A percentile compares a stretch with the other conserved stretches of the same genome.
Conservation (phyloP, 2,888 invertebrate species). For the Lasioglossum malachurum region DNA sequence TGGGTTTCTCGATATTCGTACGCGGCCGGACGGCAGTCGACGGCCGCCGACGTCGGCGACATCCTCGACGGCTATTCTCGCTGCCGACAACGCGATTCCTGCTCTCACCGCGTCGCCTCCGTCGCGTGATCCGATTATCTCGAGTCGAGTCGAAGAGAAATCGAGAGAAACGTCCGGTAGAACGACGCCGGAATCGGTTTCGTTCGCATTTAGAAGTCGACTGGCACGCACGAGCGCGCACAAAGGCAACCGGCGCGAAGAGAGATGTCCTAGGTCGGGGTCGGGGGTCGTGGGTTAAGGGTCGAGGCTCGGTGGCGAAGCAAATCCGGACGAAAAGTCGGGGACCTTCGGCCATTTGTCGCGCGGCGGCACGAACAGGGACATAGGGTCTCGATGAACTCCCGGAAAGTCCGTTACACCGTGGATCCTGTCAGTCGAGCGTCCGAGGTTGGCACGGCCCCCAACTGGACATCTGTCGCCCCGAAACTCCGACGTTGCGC, state of each 20-base stretch:
- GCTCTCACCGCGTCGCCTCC: background rate
- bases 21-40: background rate
- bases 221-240: background rate
- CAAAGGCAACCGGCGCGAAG: background rate
- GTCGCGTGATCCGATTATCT: background rate
- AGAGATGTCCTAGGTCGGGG: background rate
- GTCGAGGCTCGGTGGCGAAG: background rate
- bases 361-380: background rate
- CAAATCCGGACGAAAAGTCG: background rate
- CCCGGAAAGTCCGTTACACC: conserved; percentile 19
- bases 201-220: background rate
- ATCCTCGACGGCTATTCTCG: no score
- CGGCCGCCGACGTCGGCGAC: background rate
- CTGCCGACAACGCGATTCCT: background rate
- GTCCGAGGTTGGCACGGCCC: conserved; percentile 35
- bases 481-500: conserved; percentile 41
- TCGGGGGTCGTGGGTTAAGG: background rate
- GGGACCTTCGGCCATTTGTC: background rate
- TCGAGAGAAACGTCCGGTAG: no score
- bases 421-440: conserved; percentile 6
- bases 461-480: conserved; percentile 55
- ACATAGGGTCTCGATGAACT: conserved; percentile 33
- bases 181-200: background rate
- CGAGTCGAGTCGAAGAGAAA: background rate
- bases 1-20: background rate